These are phyloP conservation scores for Triplophysa siluroides DNA, from an alignment of 2,113 vertebrate species.

Conservation along the genomic window DNA sequence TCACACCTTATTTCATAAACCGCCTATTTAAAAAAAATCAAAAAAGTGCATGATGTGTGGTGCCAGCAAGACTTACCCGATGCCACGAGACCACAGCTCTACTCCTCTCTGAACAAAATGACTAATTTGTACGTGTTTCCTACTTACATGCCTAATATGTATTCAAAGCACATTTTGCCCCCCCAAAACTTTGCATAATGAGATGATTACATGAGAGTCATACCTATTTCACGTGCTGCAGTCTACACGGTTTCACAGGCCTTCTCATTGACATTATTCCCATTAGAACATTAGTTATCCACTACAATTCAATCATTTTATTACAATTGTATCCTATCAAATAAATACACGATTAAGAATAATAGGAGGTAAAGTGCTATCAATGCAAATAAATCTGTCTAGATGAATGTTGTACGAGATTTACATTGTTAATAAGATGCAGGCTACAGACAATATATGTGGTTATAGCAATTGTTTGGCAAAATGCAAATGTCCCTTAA, in stretches of 20 bases:
- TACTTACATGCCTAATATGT: slow-evolving; percentile 52
- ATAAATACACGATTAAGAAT: background rate
- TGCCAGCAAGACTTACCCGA: slow-evolving; percentile 13
- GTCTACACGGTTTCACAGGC: no score
- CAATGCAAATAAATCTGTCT: background rate
- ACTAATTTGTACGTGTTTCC: background rate
- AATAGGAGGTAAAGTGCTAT: background rate
- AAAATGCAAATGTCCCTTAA: background rate
- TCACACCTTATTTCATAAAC: background rate
- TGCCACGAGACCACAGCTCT: slow-evolving; percentile 7
- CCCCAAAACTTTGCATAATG: slow-evolving; percentile 61
- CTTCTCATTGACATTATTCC: no score
- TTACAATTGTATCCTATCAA: no score
- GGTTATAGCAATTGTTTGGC: no score
- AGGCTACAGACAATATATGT: background rate
- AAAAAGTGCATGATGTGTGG: background rate
- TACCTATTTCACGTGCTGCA: background rate
- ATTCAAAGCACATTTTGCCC: slow-evolving; percentile 61
- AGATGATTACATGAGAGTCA: background rate
- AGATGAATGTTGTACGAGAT: background rate
- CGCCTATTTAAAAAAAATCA: background rate
- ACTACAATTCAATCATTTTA: no score
- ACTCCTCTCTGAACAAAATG: slow-evolving; percentile 5
- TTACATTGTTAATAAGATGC: background rate
- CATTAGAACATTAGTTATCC: no score